phyloP scores from a whole-genome alignment of 1,140 invertebrate genomes.

The Telenomus remus region DNA sequence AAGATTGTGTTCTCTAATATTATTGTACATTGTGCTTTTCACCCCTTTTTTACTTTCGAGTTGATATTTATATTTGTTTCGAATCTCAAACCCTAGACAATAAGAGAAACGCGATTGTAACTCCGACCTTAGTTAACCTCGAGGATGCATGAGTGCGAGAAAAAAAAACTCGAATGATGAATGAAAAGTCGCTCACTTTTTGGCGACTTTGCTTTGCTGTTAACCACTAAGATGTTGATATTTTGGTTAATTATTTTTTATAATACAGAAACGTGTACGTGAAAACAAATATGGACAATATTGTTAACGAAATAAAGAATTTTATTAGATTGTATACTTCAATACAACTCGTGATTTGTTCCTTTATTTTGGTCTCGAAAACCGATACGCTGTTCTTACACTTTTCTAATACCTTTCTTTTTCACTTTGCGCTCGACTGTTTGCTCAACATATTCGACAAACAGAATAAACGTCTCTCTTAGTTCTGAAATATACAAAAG shows the following conservation, averaged over 20 bases:
- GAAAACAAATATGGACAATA: slow-evolving; percentile 62
- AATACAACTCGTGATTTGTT: background rate
- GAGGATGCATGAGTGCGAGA: background rate
- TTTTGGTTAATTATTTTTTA: slow-evolving; percentile 69
- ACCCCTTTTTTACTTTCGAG: background rate
- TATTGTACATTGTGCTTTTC: slow-evolving; percentile 20
- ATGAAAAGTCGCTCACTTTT: slow-evolving; percentile 17
- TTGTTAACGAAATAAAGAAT: slow-evolving; percentile 70
- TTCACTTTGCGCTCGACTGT: too few species aligned
- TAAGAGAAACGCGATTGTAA: slow-evolving; percentile 10
- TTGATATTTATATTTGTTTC: slow-evolving; percentile 24
- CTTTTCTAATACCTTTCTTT: too few species aligned
- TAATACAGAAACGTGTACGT: slow-evolving; percentile 46
- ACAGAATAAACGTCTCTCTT: too few species aligned
- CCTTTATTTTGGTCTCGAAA: too few species aligned
- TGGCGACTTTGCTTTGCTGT: slow-evolving; percentile 27
- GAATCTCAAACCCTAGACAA: slow-evolving; percentile 5
- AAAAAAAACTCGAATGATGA: background rate
- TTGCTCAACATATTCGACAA: too few species aligned
- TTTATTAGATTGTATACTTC: slow-evolving; percentile 65
- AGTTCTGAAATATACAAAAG: too few species aligned
- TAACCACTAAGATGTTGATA: slow-evolving; percentile 54
- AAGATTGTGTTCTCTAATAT: background rate
- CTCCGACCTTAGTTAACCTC: background rate
- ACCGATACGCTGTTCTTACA: too few species aligned